Percentiles rank a stretch among this genome's conserved stretches.
Conservation (phyloP, 2,113 vertebrate species). For the Symphodus melops region DNA sequence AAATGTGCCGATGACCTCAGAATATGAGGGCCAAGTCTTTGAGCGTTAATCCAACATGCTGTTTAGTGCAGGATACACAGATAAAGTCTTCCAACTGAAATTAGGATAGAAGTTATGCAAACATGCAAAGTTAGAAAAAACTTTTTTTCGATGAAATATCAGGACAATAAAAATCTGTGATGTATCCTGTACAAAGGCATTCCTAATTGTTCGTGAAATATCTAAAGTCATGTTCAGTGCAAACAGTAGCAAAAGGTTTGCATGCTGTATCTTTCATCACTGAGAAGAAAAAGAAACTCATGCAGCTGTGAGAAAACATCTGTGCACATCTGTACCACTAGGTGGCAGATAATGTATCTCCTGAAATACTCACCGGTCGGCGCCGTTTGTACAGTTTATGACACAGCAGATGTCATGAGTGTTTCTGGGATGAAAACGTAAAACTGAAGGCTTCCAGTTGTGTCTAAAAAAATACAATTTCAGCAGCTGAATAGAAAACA, state of each 20-base stretch:
- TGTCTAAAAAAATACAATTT: too few species aligned
- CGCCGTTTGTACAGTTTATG: background rate
- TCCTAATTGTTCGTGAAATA: too few species aligned
- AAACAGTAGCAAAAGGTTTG: background rate
- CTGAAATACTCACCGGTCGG: slow-evolving; percentile 7
- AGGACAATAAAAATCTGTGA: background rate
- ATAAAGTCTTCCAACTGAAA: background rate
- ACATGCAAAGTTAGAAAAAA: background rate
- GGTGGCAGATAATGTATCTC: slow-evolving; percentile 67
- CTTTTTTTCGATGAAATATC: too few species aligned
- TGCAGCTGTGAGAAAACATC: slow-evolving; percentile 53
- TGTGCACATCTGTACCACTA: slow-evolving; percentile 68
- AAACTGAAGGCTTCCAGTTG: too few species aligned
- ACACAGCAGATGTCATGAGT: slow-evolving; percentile 31
- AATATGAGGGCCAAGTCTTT: slow-evolving; percentile 21
- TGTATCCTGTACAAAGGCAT: too few species aligned
- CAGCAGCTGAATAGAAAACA: background rate
- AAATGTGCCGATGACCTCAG: slow-evolving; percentile 31
- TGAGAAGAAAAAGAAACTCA: too few species aligned
- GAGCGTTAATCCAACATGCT: slow-evolving; percentile 29
- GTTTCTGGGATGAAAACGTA: slow-evolving; percentile 5
- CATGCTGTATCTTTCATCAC: background rate
- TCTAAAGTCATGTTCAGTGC: too few species aligned
- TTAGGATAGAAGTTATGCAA: background rate
- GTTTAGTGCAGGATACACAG: background rate